A percentile compares a stretch with the other conserved stretches of the same genome.
Conservation (phyloP, 2,888 invertebrate genomes). For the Nezara viridula region DNA sequence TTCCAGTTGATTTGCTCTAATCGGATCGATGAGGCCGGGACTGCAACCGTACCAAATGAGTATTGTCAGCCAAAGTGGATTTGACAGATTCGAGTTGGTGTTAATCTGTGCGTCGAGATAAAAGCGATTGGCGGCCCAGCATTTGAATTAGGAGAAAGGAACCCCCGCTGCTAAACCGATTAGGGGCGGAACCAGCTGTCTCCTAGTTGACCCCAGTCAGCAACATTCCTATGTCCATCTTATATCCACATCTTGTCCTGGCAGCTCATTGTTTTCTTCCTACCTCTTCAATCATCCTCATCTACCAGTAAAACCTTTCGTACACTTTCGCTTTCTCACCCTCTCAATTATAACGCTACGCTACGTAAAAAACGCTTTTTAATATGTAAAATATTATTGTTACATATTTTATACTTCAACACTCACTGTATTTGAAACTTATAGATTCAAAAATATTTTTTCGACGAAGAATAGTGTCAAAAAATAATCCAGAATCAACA, state of each 20-base stretch:
- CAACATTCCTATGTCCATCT: constrained; percentile 28
- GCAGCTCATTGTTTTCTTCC: not conserved
- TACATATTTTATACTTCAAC: too few relatives aligned
- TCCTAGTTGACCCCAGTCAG: constrained; percentile 28
- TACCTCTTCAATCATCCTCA: not conserved
- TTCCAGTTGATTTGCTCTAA: constrained; percentile 31
- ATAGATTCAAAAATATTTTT: too few relatives aligned
- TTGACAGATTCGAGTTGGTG: constrained; percentile 51
- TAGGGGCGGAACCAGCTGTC: constrained; percentile 52
- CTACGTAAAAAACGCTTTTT: too few relatives aligned
- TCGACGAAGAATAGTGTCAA: too few relatives aligned
- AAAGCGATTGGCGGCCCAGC: constrained; percentile 36
- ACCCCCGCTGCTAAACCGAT: constrained; percentile 52
- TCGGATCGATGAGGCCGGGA: constrained; percentile 13
- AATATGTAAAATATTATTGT: too few relatives aligned
- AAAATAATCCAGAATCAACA: too few relatives aligned
- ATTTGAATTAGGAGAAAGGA: constrained; percentile 43
- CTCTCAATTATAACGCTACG: not conserved
- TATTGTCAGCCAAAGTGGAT: constrained; percentile 49
- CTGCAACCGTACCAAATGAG: not conserved
- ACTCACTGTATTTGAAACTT: too few relatives aligned
- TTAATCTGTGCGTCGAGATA: constrained; percentile 47
- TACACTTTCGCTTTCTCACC: not conserved
- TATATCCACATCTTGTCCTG: not conserved
- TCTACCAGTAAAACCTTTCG: not conserved